A percentile compares a stretch with the other conserved stretches of the same genome.
These are phyloP conservation scores for Drosophila setosimentum DNA, from an alignment of 2,888 invertebrate species.

Conservation along the genomic window DNA sequence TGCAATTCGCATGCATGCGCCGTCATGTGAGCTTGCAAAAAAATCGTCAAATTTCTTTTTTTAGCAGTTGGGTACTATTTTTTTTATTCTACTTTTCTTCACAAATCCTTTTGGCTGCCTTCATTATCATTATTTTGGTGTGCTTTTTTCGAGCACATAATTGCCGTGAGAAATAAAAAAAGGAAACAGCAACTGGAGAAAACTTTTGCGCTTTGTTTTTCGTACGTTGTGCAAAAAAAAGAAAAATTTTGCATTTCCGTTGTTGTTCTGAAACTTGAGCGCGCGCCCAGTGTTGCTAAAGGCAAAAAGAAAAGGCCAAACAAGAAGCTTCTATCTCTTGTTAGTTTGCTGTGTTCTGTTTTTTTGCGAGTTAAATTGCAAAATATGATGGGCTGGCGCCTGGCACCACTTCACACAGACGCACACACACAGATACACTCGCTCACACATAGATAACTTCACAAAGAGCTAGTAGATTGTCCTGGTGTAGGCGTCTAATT, in stretches of 20 bases:
- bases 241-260: slow-evolving; percentile 76
- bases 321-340: slow-evolving; percentile 26
- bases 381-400: slow-evolving; percentile 83
- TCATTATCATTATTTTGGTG: slow-evolving; percentile 72
- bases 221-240: slow-evolving; percentile 20
- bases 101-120: slow-evolving; percentile 67
- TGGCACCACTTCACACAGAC: slow-evolving; percentile 83
- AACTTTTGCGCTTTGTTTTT: slow-evolving; percentile 55
- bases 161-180: slow-evolving; percentile 62
- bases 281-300: slow-evolving; percentile 45
- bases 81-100: slow-evolving; percentile 60
- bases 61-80: slow-evolving; percentile 39
- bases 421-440: slow-evolving; percentile 36
- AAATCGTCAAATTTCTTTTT: slow-evolving; percentile 29
- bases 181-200: slow-evolving; percentile 9
- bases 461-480: slow-evolving; percentile 22
- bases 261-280: slow-evolving; percentile 77
- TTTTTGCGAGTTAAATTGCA: slow-evolving; percentile 60
- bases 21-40: slow-evolving; percentile 57
- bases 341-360: slow-evolving; percentile 28
- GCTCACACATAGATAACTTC: not conserved
- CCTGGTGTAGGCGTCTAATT: slow-evolving; percentile 81
- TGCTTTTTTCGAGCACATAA: slow-evolving; percentile 66
- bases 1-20: slow-evolving; percentile 63
- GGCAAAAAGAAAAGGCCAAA: slow-evolving; percentile 44